A percentile compares a stretch with the other conserved stretches of the same genome.
Conservation (phyloP, 2,113 vertebrate genomes). For the Maccullochella peelii region DNA sequence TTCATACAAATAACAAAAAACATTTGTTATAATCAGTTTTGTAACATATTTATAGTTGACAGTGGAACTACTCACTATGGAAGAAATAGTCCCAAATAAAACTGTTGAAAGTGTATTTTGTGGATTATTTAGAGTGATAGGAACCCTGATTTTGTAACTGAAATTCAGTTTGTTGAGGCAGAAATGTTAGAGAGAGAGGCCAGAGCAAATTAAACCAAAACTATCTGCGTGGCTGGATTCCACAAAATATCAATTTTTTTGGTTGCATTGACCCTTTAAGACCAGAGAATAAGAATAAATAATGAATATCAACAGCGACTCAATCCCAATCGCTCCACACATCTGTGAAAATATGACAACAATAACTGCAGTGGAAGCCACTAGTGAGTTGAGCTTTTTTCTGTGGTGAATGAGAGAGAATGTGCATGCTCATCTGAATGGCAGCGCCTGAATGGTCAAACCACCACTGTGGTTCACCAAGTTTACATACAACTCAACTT, state of each 20-base stretch:
- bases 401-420: slow-evolving; percentile 77
- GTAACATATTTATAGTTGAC: not conserved
- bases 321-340: too few relatives aligned
- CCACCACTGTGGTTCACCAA: slow-evolving; percentile 72
- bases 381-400: slow-evolving; percentile 65
- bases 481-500: slow-evolving; percentile 62
- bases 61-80: not conserved
- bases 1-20: not conserved
- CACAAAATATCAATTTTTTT: not conserved
- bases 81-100: too few relatives aligned
- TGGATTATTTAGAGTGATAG: not conserved
- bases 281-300: not conserved
- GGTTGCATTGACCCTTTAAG: not conserved
- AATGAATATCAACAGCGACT: not conserved
- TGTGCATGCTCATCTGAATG: slow-evolving; percentile 81
- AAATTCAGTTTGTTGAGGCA: not conserved
- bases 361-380: slow-evolving; percentile 71
- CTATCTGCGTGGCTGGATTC: not conserved
- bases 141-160: not conserved
- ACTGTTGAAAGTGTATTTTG: too few relatives aligned
- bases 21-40: not conserved
- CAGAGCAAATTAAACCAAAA: not conserved
- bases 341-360: slow-evolving; percentile 68
- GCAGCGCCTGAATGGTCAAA: slow-evolving; percentile 64
- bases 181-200: not conserved